Evolutionary conservation across 2,888 invertebrate species (phyloP), one percentile per base, ranked within the genome.

Genomic region (Chymomyza amoena): DNA sequence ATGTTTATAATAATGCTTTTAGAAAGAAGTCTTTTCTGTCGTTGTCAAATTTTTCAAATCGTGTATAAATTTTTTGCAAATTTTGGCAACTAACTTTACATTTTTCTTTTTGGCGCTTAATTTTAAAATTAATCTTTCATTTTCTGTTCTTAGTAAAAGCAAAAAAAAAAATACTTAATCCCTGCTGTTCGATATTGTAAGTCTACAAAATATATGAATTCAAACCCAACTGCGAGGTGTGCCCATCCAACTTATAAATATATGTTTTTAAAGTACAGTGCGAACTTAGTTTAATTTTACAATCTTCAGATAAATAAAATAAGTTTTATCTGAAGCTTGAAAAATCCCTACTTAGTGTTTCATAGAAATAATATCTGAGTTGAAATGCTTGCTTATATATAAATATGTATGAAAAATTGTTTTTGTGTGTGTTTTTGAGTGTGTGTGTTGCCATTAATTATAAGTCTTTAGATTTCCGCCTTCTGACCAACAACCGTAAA

Each of bases 401-500:
- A 45, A 45, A 13, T 13, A 13, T 45, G 10, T 45, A 61, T 36
- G n/a, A n/a, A n/a, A n/a, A 36, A 7, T 7, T 36, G 16, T n/a
- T 5, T 36, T n/a, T 61, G n/a, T 61, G n/a, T n/a, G 51, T 20
- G 9, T 2, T 1, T 45, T 62, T n/a, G 28, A 36, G 36, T 13
- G 20, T 45, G 61, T 39, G 74, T 66, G 68, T 57, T 52, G 69
- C 69, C 72, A 70, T 75, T 66, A 71, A 72, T 75, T 60, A 50
- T 60, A 84, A 89, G 88, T 87, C 88, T 87, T 87, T 82, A 87
- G 70, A 80, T 79, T 77, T 90, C 87, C 60, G 89, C 81, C 76
- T 90, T 85, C 65, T 90, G 90, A 4, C 90, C 90, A 32, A 90
- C 82, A 54, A 89, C 90, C n/a, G 90, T 88, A 61, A 90, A 90